These are phyloP conservation scores for Cremastobaeus sp. DNA, from an alignment of 2,888 invertebrate genomes.

Conservation along the genomic window DNA sequence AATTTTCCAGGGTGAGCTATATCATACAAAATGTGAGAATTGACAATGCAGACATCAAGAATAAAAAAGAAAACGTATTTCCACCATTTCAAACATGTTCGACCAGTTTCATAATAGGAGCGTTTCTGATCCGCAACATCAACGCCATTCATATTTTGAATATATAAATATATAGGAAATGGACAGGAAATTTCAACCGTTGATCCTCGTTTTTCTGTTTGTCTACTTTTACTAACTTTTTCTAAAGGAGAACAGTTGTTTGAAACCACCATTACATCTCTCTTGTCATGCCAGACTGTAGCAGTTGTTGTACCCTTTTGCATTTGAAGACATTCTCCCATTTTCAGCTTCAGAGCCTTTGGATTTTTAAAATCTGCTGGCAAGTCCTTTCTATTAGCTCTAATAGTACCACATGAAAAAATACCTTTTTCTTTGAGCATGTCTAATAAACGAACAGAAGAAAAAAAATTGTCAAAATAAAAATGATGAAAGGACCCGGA, in stretches of 20 bases:
- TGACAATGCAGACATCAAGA: not conserved
- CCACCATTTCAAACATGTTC: slow-evolving; percentile 1
- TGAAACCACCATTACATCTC: not conserved
- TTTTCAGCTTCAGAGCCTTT: not conserved
- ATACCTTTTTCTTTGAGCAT: not conserved
- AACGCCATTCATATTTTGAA: slow-evolving; percentile 5
- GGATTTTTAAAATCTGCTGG: not conserved
- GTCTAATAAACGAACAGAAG: not conserved
- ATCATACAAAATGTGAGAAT: slow-evolving; percentile 1
- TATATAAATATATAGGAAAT: too few relatives aligned
- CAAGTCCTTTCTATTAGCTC: not conserved
- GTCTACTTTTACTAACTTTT: not conserved
- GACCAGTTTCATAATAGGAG: not conserved
- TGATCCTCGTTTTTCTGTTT: too few relatives aligned
- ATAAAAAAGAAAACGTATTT: slow-evolving; percentile 2
- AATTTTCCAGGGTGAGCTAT: not conserved
- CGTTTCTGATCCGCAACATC: too few relatives aligned
- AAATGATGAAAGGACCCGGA: not conserved
- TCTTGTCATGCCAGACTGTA: slow-evolving; percentile 3
- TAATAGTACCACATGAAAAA: slow-evolving; percentile 2
- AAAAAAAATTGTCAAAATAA: slow-evolving; percentile 11
- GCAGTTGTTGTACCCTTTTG: not conserved
- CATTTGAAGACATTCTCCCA: not conserved
- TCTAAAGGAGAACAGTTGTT: not conserved
- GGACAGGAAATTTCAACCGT: too few relatives aligned